Percentiles rank a stretch among this genome's conserved stretches.
Evolutionary conservation across 2,113 vertebrate genomes (phyloP).

Genomic region (Phyllostomus hastatus): DNA sequence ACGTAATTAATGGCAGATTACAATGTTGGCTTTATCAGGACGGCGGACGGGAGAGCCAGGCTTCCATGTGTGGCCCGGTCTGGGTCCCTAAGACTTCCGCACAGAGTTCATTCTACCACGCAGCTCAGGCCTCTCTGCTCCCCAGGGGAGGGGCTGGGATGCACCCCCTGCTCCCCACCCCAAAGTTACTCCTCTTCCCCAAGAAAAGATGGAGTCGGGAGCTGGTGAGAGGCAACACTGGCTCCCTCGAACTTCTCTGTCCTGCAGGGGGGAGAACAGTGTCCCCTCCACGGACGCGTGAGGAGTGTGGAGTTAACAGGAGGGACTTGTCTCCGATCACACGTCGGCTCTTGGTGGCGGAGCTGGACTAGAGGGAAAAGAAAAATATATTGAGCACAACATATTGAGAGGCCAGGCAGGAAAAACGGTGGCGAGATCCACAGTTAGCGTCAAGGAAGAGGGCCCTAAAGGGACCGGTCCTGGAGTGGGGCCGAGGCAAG

Average conservation of each 20-base stretch:
- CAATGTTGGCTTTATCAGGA: not conserved
- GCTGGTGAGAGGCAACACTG: not conserved
- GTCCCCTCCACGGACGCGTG: rapidly evolving
- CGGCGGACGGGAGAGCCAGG: not conserved
- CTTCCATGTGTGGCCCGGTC: not conserved
- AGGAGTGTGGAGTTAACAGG: not conserved
- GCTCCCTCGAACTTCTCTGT: not conserved
- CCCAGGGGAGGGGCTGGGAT: not conserved
- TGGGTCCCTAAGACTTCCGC: not conserved
- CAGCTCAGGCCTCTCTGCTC: not conserved
- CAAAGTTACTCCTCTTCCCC: not conserved
- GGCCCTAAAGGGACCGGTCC: not conserved
- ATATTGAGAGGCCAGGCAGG: not conserved
- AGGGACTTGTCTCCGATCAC: not conserved
- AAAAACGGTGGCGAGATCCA: not conserved
- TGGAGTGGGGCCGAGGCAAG: not conserved
- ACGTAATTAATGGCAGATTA: not conserved
- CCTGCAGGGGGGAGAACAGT: not conserved
- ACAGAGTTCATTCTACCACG: not conserved
- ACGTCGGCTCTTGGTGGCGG: not conserved
- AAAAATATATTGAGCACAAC: not conserved
- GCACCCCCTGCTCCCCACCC: not conserved
- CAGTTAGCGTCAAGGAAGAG: not conserved
- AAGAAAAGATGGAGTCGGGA: not conserved
- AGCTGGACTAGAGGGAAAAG: not conserved